A percentile compares a stretch with the other conserved stretches of the same genome.
These are phyloP conservation scores for Sinotaia quadrata DNA, from an alignment of 2,888 invertebrate species.

Conservation along the genomic window DNA sequence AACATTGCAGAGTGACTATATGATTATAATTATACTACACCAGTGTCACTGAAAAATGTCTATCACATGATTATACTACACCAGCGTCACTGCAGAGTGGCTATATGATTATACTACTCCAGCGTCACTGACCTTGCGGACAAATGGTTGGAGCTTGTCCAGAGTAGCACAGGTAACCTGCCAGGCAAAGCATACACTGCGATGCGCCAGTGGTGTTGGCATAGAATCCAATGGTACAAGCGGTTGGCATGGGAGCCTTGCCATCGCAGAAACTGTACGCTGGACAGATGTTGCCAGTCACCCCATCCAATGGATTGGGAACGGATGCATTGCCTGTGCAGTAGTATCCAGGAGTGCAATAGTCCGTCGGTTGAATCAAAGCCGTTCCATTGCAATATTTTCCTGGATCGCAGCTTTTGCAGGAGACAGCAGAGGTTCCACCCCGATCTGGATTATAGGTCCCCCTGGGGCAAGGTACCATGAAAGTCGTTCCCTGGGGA, in stretches of 20 bases:
- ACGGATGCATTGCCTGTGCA: conserved; percentile 63
- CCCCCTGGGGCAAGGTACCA: conserved; percentile 65
- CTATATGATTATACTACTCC: too few relatives aligned
- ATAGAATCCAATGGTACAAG: conserved; percentile 61
- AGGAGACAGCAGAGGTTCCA: conserved; percentile 48
- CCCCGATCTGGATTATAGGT: conserved; percentile 62
- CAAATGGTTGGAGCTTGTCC: conserved; percentile 61
- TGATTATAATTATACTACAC: too few relatives aligned
- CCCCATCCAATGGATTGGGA: conserved; percentile 50
- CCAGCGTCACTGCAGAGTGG: too few relatives aligned
- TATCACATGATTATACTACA: too few relatives aligned
- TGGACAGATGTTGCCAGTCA: conserved; percentile 66
- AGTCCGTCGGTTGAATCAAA: conserved; percentile 57
- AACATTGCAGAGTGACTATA: too few relatives aligned
- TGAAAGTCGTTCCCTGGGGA: conserved; percentile 60
- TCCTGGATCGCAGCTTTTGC: conserved; percentile 66
- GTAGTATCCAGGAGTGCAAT: conserved; percentile 65
- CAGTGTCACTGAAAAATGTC: too few relatives aligned
- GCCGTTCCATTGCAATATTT: conserved; percentile 65
- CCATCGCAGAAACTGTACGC: conserved; percentile 57
- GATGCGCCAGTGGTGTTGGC: conserved; percentile 65
- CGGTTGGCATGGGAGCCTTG: conserved; percentile 51
- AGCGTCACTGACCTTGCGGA: conserved; percentile 63
- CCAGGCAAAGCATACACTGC: conserved; percentile 59
- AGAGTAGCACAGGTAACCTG: conserved; percentile 62